These are phyloP conservation scores for Ceyx cyanopectus DNA, from an alignment of 2,113 vertebrate genomes.

Conservation along the genomic window DNA sequence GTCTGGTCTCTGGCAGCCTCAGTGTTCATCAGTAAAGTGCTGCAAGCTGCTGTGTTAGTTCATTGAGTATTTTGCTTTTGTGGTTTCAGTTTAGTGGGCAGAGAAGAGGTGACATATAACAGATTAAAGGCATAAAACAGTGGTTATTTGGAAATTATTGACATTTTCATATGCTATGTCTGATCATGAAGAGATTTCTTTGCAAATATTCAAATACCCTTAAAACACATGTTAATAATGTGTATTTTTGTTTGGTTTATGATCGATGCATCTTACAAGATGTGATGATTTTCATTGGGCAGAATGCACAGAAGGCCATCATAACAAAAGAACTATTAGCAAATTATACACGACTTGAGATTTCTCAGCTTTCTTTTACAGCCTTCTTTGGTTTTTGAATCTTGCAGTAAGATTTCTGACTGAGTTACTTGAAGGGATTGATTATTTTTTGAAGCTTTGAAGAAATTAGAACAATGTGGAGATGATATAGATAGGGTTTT, in stretches of 20 bases:
- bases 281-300: neutral
- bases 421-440: neutral
- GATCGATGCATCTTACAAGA: neutral
- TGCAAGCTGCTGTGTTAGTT: neutral
- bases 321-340: neutral
- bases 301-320: neutral
- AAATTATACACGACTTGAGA: neutral
- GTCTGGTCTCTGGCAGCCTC: neutral
- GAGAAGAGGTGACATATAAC: neutral
- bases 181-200: neutral
- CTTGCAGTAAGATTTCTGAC: neutral
- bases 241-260: neutral
- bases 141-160: neutral
- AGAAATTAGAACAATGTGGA: neutral
- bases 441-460: neutral
- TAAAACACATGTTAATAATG: neutral
- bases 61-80: neutral
- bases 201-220: neutral
- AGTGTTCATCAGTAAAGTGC: neutral
- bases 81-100: neutral
- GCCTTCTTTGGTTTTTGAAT: neutral
- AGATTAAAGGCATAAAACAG: neutral
- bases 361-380: neutral
- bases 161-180: neutral
- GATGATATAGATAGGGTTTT: neutral